Conservation (phyloP, 1,140 invertebrate species). For the Ostrea denselamellosa region DNA sequence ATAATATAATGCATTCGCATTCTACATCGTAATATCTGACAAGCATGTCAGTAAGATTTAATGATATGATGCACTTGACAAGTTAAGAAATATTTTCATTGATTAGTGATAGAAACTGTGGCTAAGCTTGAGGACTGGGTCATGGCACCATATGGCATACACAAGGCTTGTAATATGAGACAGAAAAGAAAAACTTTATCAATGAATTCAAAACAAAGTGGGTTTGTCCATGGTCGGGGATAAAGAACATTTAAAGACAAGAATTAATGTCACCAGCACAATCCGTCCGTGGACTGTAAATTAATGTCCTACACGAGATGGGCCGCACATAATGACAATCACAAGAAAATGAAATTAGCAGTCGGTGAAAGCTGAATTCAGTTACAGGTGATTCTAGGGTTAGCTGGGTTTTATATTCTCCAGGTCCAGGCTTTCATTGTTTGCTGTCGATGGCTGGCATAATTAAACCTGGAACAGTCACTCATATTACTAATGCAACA, state of each 20-base stretch:
- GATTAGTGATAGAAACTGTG: neutral
- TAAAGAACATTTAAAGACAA: neutral
- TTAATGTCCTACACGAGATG: neutral
- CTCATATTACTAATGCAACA: too few relatives aligned
- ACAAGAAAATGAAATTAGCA: neutral
- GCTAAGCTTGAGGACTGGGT: neutral
- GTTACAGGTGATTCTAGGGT: neutral
- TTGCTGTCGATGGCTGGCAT: too few relatives aligned
- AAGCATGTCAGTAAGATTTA: neutral
- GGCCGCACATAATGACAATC: neutral
- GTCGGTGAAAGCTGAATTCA: conserved; percentile 4
- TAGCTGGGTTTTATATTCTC: neutral
- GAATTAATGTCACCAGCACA: neutral
- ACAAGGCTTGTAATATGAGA: neutral
- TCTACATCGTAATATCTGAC: neutral
- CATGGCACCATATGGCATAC: neutral
- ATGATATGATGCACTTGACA: neutral
- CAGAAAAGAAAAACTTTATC: neutral
- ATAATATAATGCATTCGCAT: neutral
- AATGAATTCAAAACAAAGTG: conserved; percentile 5
- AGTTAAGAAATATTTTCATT: neutral
- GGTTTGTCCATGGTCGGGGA: neutral
- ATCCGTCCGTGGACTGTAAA: neutral
- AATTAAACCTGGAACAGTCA: too few relatives aligned
- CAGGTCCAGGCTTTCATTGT: neutral